Base-by-base conservation (phyloP, 2,888 invertebrate genomes). In the Scaptomyza cyrtandrae region DNA sequence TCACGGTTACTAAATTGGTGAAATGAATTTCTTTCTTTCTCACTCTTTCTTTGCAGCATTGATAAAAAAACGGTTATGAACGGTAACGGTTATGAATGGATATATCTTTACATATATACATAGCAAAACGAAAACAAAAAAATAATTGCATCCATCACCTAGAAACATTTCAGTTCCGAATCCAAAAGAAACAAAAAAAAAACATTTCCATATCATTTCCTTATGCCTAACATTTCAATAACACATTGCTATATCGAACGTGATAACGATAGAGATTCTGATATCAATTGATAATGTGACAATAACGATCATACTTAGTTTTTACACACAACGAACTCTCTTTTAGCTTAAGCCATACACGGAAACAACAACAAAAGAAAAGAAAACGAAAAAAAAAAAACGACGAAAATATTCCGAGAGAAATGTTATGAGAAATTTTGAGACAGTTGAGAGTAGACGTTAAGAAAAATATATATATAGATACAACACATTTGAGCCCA, bases 31-130 rank as follows among this genome's bases (percentile, higher is more conserved):
- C 72, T 63, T 45, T 77, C 71, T 63, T 63, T 83, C 68, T 80
- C 65, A 81, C 75, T 86, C 75, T 85, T 74, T 89, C 86, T 78
- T 89, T 89, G 59, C 90, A 89, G 89, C 90, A 90, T 85, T 89
- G 80, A 89, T 37, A 70, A 68, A 68, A 68, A 68, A 71, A 69
- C 77, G 66, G 63, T 63, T 63, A 63, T 63, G 63, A 63, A 65
- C 63, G 63, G 63, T 62, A 75, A 64, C 73, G 67, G 80, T 71
- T 59, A 69, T 75, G 78, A 75, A 63, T 80, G 73, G 77, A 76
- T 67, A 56, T 39, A 44, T 24, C 24, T 24, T 24, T 43, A 60
- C 39, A 58, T 54, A 71, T 59, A 64, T 16, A 41, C 53, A 60
- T 43, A 41, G 41, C 56, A 14, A 53, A 41, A 70, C 43, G 46